Evolutionary conservation across 2,888 invertebrate species (phyloP).

Genomic region (Micropterix aruncella): DNA sequence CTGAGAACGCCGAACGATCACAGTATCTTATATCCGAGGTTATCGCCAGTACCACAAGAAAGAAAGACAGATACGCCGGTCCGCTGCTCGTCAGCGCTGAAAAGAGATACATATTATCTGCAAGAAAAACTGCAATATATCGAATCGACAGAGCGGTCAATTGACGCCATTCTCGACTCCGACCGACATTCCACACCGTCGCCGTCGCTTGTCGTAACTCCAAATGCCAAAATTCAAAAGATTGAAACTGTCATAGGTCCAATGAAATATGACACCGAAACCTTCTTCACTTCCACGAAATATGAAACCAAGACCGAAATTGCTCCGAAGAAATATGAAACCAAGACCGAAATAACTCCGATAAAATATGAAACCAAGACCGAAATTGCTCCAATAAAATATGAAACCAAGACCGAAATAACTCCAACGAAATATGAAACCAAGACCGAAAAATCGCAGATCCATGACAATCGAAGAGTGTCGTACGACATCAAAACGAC

Average conservation of each 20-base stretch:
- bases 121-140: not conserved
- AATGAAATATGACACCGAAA: too few species aligned
- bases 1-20: slow-evolving; percentile 6
- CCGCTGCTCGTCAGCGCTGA: too few species aligned
- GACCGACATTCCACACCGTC: slow-evolving; percentile 18
- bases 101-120: not conserved
- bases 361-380: too few species aligned
- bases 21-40: not conserved
- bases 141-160: not conserved
- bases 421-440: slow-evolving; percentile 1
- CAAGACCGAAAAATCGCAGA: slow-evolving; percentile 1
- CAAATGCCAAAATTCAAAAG: too few species aligned
- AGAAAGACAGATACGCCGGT: not conserved
- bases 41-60: not conserved
- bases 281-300: too few species aligned
- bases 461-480: not conserved
- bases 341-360: too few species aligned
- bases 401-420: not conserved
- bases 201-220: too few species aligned
- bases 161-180: not conserved
- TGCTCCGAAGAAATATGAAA: too few species aligned
- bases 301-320: too few species aligned
- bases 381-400: too few species aligned
- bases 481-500: not conserved
- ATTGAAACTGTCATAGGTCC: too few species aligned